Base-by-base conservation (phyloP, 2,888 invertebrate genomes). In the Carpatolechia fugitivella region DNA sequence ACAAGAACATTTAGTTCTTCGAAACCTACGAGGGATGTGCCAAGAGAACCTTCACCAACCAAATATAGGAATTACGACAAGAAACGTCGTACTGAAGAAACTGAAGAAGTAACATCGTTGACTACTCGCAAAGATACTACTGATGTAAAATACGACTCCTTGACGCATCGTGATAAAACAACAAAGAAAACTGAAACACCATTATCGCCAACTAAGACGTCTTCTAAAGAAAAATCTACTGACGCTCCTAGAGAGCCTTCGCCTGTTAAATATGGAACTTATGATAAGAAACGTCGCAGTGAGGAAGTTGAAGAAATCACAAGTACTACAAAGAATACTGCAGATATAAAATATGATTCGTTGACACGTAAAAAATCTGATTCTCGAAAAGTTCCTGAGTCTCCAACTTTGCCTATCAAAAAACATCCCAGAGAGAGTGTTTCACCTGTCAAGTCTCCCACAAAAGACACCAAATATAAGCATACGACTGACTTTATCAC, bases 401-500 rank as follows among this genome's bases (percentile, higher is more conserved):
- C 56, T 4, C 64, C 70, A 11, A 52, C 55, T 8, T 70, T 70
- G n/a, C 71, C 76, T 13, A 62, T 51, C 0, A 78, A 71, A 48
- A 76, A 69, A 33, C 60, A 62, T 36, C 69, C 74, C 11, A 71
- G 78, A 56, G 67, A 69, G 6, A 78, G 70, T 36, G 55, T 59
- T 49, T 82, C 84, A 7, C 82, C 84, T 3, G 44, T 51, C 0
- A 83, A 81, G 66, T 69, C 73, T 36, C 63, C 69, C 10, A 59
- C 57, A 51, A 80, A 70, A 62, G 77, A 80, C 40, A 66, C 58
- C 2, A 81, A 80, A 63, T 70, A 73, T 50, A 78, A 74, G 56
- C 59, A 75, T 14, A 80, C 78, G 1, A 70, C 72, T 14, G 79
- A 88, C 18, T 87, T 88, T 57, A 78, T 89, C 29, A 54, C 70